These are phyloP conservation scores for Scrobipalpa costella DNA, from an alignment of 2,888 invertebrate genomes.

Conservation along the genomic window DNA sequence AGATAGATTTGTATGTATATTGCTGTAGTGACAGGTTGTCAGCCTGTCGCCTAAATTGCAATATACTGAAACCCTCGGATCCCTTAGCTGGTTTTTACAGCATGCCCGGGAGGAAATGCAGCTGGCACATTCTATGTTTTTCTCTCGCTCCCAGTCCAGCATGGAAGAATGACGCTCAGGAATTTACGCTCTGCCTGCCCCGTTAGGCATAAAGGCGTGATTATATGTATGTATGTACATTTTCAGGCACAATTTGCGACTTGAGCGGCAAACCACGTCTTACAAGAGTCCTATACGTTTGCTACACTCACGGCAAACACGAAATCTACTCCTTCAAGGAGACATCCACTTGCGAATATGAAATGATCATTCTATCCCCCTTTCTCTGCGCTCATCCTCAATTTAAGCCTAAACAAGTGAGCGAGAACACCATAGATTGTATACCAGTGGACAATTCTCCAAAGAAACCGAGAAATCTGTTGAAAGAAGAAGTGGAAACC, in stretches of 20 bases:
- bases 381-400: conserved; percentile 93
- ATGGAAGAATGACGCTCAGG: no score
- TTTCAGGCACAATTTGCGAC: conserved; percentile 92
- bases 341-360: conserved; percentile 96
- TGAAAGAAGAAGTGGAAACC: conserved; percentile 87
- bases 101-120: no score
- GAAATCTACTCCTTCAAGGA: conserved; percentile 97
- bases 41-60: no score
- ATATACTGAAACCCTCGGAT: no score
- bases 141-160: no score
- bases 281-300: conserved; percentile 93
- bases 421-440: conserved; percentile 89
- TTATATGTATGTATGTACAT: no score
- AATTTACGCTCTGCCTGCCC: no score
- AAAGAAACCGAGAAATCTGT: conserved; percentile 86
- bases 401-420: conserved; percentile 89
- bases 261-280: conserved; percentile 91
- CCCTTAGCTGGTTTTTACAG: no score
- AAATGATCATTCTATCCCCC: conserved; percentile 93
- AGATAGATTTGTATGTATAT: no score
- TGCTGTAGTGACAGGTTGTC: no score
- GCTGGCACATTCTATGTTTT: no score
- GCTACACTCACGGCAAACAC: conserved; percentile 93
- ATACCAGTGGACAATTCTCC: conserved; percentile 84
- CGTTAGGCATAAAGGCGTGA: no score